A percentile compares a stretch with the other conserved stretches of the same genome.
phyloP scores from a whole-genome alignment of 2,888 invertebrate genomes.

The Pseudeuparius sepicola region DNA sequence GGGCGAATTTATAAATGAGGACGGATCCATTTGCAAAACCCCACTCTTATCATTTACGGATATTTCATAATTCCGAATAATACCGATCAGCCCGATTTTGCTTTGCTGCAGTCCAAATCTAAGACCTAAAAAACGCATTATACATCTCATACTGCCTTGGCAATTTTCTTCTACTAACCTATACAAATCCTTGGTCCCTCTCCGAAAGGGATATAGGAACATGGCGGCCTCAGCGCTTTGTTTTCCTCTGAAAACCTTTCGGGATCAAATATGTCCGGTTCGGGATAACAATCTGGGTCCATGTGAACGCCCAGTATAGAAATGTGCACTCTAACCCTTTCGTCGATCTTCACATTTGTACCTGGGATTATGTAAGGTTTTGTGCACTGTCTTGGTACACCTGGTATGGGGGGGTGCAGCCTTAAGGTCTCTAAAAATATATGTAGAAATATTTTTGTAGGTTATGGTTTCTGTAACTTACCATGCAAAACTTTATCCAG shows the following conservation, averaged over 20 bases:
- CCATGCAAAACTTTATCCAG: constrained; percentile 37
- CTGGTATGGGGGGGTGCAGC: constrained; percentile 23
- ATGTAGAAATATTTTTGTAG: constrained; percentile 3
- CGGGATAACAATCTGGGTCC: constrained; percentile 34
- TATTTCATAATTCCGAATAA: constrained; percentile 24
- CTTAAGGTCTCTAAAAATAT: constrained; percentile 27
- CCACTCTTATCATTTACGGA: constrained; percentile 23
- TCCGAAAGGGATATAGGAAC: constrained; percentile 40
- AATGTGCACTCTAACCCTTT: constrained; percentile 22
- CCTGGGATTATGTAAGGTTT: constrained; percentile 25
- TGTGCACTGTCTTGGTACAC: constrained; percentile 23
- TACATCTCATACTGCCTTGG: constrained; percentile 16
- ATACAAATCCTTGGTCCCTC: constrained; percentile 49
- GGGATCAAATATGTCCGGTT: constrained; percentile 52
- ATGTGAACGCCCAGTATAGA: constrained; percentile 24
- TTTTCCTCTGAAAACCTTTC: constrained; percentile 48
- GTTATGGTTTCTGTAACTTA: no score
- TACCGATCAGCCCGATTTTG: constrained; percentile 26
- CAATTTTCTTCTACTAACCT: constrained; percentile 35
- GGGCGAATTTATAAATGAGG: no score
- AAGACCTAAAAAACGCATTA: constrained; percentile 25
- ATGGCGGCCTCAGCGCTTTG: constrained; percentile 42
- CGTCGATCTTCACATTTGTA: constrained; percentile 20
- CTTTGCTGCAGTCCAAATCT: constrained; percentile 31
- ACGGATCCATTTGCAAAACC: no score